A percentile compares a stretch with the other conserved stretches of the same genome.
Evolutionary conservation across 2,113 vertebrate genomes (phyloP).

Genomic region (Coreoperca whiteheadi): DNA sequence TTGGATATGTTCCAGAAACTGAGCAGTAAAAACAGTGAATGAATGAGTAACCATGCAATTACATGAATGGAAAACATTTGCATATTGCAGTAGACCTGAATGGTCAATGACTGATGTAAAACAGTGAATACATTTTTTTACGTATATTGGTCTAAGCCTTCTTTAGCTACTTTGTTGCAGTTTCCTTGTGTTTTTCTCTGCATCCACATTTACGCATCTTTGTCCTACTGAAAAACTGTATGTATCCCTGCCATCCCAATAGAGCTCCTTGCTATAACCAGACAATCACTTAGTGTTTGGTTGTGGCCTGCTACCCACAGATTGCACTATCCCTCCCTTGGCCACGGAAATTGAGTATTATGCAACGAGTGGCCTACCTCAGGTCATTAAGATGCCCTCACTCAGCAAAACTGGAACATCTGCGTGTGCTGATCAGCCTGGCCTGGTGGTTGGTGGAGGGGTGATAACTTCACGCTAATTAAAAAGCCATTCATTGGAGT

Average conservation of each 20-base stretch:
- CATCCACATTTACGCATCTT: conserved; percentile 18
- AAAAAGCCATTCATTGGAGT: conserved; percentile 83
- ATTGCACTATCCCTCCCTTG: conserved; percentile 56
- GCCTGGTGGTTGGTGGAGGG: conserved; percentile 71
- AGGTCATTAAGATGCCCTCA: conserved; percentile 78
- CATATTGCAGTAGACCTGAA: neutral
- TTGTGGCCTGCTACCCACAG: conserved; percentile 66
- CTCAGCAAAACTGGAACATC: conserved; percentile 78
- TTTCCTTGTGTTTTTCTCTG: neutral
- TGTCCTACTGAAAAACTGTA: conserved; percentile 39
- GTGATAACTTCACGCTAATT: conserved; percentile 82
- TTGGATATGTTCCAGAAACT: neutral
- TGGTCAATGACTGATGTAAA: neutral
- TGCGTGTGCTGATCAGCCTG: conserved; percentile 65
- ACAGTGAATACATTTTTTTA: neutral
- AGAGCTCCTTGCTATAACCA: conserved; percentile 48
- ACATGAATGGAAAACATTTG: neutral
- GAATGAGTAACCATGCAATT: neutral
- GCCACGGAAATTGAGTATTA: conserved; percentile 57
- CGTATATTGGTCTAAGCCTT: neutral
- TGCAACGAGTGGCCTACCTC: conserved; percentile 72
- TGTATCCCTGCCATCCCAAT: conserved; percentile 10
- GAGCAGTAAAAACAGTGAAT: neutral
- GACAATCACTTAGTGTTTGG: conserved; percentile 58
- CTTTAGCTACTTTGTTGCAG: neutral